These are phyloP conservation scores for Antennarius striatus DNA, from an alignment of 2,113 vertebrate species.

Conservation along the genomic window DNA sequence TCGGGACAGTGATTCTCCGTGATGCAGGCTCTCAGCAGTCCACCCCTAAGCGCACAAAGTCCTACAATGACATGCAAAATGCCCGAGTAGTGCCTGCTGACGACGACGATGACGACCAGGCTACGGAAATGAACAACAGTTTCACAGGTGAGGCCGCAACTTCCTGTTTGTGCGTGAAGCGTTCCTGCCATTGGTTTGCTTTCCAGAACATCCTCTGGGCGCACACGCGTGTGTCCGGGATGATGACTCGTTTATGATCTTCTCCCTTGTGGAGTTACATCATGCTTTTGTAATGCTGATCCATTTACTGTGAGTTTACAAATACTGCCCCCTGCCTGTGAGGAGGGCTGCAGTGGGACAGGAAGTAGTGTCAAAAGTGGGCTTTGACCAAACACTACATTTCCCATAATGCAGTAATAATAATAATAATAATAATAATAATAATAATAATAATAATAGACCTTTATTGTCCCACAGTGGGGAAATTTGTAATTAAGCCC, in stretches of 20 bases:
- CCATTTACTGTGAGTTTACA: constrained; percentile 47
- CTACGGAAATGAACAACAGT: constrained; percentile 98
- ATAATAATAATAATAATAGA: no score
- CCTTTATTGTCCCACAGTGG: no score
- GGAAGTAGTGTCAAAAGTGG: constrained; percentile 6
- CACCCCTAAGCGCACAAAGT: constrained; percentile 94
- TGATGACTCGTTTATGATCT: constrained; percentile 46
- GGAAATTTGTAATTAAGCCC: no score
- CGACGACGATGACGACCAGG: constrained; percentile 90
- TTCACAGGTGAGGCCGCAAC: constrained; percentile 89
- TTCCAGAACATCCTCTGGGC: background rate
- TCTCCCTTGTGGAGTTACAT: constrained; percentile 64
- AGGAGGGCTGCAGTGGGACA: constrained; percentile 56
- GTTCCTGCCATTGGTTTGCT: constrained; percentile 2
- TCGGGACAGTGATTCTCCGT: constrained; percentile 95
- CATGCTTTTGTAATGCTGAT: constrained; percentile 71
- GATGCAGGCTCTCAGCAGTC: constrained; percentile 91
- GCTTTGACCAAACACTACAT: no score
- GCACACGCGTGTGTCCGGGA: constrained; percentile 13
- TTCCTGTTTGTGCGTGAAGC: constrained; percentile 15
- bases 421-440: no score
- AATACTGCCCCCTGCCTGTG: constrained; percentile 77
- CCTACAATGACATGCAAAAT: constrained; percentile 99
- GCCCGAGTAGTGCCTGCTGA: constrained; percentile 92
- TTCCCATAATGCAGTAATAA: no score